These are phyloP conservation scores for Actinernus sp. DNA, from an alignment of 92 coral and sea anemone genomes.

Conservation along the genomic window DNA sequence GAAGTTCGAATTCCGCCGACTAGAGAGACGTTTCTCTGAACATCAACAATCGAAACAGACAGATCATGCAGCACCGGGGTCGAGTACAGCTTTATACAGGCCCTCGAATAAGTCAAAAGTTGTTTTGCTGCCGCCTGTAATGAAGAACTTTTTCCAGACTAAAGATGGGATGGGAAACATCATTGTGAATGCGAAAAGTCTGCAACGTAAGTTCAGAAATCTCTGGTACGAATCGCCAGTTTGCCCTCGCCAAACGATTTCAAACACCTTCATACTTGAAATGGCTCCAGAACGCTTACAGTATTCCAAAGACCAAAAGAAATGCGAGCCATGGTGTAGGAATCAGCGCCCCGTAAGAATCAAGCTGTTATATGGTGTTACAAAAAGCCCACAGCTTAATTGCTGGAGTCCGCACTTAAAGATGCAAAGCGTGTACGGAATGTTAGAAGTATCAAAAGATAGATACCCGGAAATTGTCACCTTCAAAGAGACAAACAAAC, in stretches of 20 bases:
- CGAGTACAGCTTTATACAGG: slow-evolving; percentile 6
- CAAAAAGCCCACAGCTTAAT: slow-evolving; percentile 36
- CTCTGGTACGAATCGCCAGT: slow-evolving; percentile 54
- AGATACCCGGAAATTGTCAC: slow-evolving; percentile 4
- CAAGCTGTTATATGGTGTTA: slow-evolving; percentile 16
- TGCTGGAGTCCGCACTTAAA: slow-evolving; percentile 19
- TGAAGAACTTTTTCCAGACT: slow-evolving; percentile 49
- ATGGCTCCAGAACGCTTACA: slow-evolving; percentile 57
- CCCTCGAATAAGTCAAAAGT: slow-evolving; percentile 45
- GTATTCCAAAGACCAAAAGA: slow-evolving; percentile 29
- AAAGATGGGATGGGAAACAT: slow-evolving; percentile 62
- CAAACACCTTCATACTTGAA: slow-evolving; percentile 48
- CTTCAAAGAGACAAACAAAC: background rate
- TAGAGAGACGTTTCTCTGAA: slow-evolving; percentile 15
- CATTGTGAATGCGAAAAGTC: slow-evolving; percentile 42
- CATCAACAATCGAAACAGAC: slow-evolving; percentile 12
- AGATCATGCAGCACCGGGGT: background rate
- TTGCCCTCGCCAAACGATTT: slow-evolving; percentile 43
- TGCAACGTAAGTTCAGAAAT: slow-evolving; percentile 47
- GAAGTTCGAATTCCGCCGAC: slow-evolving; percentile 31
- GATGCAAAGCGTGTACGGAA: slow-evolving; percentile 13
- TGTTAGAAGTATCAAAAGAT: slow-evolving; percentile 11
- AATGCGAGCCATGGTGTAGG: slow-evolving; percentile 60
- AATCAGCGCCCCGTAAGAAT: slow-evolving; percentile 28
- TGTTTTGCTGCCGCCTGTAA: slow-evolving; percentile 24